phyloP scores from a whole-genome alignment of 2,888 invertebrate species.

The Drosophila suboccidentalis region DNA sequence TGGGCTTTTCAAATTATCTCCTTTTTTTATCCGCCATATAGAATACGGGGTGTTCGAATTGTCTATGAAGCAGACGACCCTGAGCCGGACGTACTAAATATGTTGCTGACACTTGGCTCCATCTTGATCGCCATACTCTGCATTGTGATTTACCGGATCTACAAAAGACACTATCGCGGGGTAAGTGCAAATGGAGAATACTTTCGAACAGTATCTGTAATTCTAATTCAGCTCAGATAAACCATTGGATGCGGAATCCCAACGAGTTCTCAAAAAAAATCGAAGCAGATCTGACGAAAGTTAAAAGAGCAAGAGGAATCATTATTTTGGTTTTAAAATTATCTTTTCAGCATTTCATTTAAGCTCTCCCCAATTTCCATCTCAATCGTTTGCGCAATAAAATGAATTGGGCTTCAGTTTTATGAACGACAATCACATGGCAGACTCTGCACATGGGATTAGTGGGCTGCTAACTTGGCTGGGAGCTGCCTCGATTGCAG shows the following conservation, averaged over 20 bases:
- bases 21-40: background rate
- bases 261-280: background rate
- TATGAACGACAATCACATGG: slow-evolving; percentile 42
- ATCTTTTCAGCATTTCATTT: slow-evolving; percentile 8
- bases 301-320: background rate
- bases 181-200: background rate
- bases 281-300: background rate
- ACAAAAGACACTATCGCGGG: background rate
- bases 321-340: background rate
- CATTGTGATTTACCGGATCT: background rate
- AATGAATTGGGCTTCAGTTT: slow-evolving; percentile 71
- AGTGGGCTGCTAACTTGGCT: slow-evolving; percentile 34
- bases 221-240: background rate
- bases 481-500: slow-evolving; percentile 18
- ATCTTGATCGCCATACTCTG: background rate
- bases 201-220: background rate
- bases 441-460: slow-evolving; percentile 62
- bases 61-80: too few species aligned
- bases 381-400: slow-evolving; percentile 53
- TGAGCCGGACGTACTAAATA: too few species aligned
- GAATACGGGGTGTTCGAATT: background rate
- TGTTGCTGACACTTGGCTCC: background rate
- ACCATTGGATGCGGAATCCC: background rate
- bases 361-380: slow-evolving; percentile 17
- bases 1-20: background rate